Conservation (phyloP, 2,113 vertebrate species). For the Natator depressus region DNA sequence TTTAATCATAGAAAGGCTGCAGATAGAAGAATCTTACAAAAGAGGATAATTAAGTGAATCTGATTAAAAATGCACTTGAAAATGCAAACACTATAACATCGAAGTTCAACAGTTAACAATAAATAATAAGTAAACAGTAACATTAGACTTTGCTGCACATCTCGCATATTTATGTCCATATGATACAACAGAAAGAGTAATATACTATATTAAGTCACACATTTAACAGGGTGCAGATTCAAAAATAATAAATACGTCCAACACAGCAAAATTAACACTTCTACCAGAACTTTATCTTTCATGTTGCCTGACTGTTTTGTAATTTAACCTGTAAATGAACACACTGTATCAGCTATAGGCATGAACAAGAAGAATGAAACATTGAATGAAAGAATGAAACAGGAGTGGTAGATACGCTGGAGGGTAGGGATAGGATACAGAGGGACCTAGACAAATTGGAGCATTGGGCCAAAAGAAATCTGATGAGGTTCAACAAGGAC, state of each 20-base stretch:
- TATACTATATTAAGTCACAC: background rate
- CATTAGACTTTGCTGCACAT: background rate
- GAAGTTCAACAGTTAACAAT: background rate
- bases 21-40: background rate
- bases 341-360: background rate
- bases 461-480: no score
- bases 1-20: background rate
- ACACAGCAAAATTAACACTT: background rate
- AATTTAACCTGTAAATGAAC: background rate
- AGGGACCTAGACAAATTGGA: no score
- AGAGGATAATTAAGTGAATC: background rate
- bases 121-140: background rate
- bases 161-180: background rate
- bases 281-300: background rate
- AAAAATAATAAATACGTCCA: background rate
- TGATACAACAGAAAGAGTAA: background rate
- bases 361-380: background rate
- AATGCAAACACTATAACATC: background rate
- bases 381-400: no score
- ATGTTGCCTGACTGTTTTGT: background rate
- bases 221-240: background rate
- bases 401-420: no score
- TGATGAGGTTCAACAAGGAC: no score
- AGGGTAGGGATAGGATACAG: no score
- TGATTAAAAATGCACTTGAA: no score